A percentile compares a stretch with the other conserved stretches of the same genome.
Conservation (phyloP, 2,888 invertebrate species). For the Cantharis flavilabris region DNA sequence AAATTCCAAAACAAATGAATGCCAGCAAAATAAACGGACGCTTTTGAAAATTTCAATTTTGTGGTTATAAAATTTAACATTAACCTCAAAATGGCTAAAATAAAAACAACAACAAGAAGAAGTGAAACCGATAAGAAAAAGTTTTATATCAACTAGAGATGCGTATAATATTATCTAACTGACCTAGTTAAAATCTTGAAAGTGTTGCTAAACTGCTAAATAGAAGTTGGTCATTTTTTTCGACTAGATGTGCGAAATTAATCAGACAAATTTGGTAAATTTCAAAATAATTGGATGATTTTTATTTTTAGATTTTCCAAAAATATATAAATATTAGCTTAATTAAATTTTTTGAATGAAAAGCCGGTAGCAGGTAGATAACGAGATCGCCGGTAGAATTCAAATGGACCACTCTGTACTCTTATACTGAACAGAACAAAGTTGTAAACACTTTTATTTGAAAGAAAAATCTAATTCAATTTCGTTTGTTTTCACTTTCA, state of each 20-base stretch:
- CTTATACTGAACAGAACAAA: background rate
- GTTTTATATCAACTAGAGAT: background rate
- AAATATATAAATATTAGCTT: background rate
- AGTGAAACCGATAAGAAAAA: slow-evolving; percentile 2
- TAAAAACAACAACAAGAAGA: background rate
- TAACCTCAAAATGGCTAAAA: background rate
- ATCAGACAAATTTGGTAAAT: background rate
- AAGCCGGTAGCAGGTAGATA: background rate
- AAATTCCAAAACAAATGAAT: background rate
- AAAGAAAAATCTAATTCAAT: background rate
- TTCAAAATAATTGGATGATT: background rate
- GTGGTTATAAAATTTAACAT: background rate
- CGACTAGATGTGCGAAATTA: background rate
- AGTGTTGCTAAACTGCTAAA: slow-evolving; percentile 1
- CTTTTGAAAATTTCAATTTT: background rate
- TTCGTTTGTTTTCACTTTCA: background rate
- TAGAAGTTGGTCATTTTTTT: background rate
- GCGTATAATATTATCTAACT: slow-evolving; percentile 1
- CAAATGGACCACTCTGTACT: background rate
- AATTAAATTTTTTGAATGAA: background rate
- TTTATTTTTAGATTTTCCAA: background rate
- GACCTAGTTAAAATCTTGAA: background rate
- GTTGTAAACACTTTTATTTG: background rate
- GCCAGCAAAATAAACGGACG: background rate
- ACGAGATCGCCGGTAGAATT: background rate